A percentile compares a stretch with the other conserved stretches of the same genome.
These are phyloP conservation scores for Spilogale gracilis DNA, from an alignment of 2,113 vertebrate species.

Conservation along the genomic window DNA sequence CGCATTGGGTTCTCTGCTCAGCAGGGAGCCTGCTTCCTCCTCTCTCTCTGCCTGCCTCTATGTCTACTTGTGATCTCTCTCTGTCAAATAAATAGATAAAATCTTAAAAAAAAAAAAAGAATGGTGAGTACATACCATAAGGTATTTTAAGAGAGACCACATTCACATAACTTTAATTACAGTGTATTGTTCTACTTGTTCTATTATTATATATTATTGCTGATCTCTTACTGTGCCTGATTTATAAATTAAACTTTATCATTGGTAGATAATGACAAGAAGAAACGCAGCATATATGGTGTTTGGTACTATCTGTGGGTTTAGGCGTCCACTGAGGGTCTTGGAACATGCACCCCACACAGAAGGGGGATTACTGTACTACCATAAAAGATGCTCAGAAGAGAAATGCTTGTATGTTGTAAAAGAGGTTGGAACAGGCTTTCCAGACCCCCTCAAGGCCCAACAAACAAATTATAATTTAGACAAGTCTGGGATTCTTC, in stretches of 20 bases:
- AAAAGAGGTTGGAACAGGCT: conserved; percentile 31
- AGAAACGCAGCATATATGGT: not conserved
- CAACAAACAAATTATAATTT: conserved; percentile 79
- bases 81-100: too few species aligned
- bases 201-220: not conserved
- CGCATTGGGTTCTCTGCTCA: too few species aligned
- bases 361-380: not conserved
- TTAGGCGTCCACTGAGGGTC: not conserved
- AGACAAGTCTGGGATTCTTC: conserved; percentile 77
- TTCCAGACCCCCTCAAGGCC: conserved; percentile 72
- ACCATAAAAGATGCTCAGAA: not conserved
- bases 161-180: not conserved
- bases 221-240: not conserved
- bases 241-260: not conserved
- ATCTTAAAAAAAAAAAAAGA: not conserved
- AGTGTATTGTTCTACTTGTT: not conserved
- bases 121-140: not conserved
- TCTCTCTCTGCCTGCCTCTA: too few species aligned
- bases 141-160: not conserved
- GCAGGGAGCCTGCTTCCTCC: too few species aligned
- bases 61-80: too few species aligned
- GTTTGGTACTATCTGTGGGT: not conserved
- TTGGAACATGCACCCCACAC: not conserved
- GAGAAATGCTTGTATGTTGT: conserved; percentile 50
- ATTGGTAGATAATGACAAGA: not conserved